Base-by-base conservation (phyloP, 2,888 invertebrate genomes). In the Drosophila antonietae region DNA sequence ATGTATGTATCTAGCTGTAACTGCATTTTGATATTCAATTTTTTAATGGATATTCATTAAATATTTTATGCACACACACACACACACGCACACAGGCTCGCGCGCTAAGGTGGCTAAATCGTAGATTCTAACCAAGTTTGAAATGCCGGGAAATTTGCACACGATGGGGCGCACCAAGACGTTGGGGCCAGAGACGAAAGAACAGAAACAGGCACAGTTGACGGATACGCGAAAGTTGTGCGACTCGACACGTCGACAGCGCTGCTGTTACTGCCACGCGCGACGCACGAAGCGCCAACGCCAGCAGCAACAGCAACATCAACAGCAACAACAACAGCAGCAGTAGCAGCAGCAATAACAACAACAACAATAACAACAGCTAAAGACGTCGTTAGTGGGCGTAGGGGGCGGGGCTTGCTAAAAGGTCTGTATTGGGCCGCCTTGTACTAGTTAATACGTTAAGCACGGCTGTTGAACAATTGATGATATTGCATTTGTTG, bases 201-300 rank as follows among this genome's bases (percentile, higher is more conserved):
- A 33, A 57, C 28, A 47, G 14, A 59, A 28, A 31, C 59, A 35
- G 49, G 31, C 15, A 33, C 44, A 64, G 53, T 58, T 68, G 67
- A 78, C 74, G 63, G 70, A 74, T 68, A 79, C 79, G 76, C 62
- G 65, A 81, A 80, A 75, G 55, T 80, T 80, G 55, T 80, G 78
- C 81, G 80, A 80, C 80, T 84, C 78, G 84, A 83, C 88, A 86
- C 89, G 84, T 84, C 81, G 78, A 87, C 84, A 74, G 87, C 84
- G 76, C 83, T 87, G 84, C 73, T 78, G 77, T 75, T 83, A 83
- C 81, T 81, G 83, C 68, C 80, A 68, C 65, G 73, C 69, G 65
- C 51, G 69, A 68, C 76, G 49, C 77, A 72, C 68, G 68, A 74
- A 66, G 60, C 59, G 69, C 56, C 59, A 73, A 60, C 70, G 77